A percentile compares a stretch with the other conserved stretches of the same genome.
Evolutionary conservation across 2,888 invertebrate genomes (phyloP).

Genomic region (Steromphala cineraria): DNA sequence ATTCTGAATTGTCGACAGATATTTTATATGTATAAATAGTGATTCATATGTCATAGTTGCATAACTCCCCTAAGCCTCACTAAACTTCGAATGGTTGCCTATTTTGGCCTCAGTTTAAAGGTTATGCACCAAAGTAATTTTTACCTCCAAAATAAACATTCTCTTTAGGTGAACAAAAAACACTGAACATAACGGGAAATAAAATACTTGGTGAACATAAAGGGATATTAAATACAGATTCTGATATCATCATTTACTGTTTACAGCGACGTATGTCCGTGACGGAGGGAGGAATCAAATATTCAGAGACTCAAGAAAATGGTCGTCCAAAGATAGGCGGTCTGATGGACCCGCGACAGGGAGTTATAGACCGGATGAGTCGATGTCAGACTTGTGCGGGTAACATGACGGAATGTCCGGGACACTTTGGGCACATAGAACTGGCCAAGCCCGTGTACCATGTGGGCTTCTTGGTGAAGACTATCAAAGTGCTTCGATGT

Average conservation of each 20-base stretch:
- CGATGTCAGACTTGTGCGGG: constrained; percentile 78
- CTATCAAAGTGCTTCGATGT: constrained; percentile 97
- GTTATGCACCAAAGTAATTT: too few species aligned
- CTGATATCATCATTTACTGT: constrained; percentile 62
- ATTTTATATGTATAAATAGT: too few species aligned
- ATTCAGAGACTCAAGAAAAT: constrained; percentile 98
- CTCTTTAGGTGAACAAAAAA: too few species aligned
- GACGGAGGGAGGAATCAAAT: constrained; percentile 93
- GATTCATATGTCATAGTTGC: too few species aligned
- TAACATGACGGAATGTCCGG: constrained; percentile 98
- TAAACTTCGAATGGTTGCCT: too few species aligned
- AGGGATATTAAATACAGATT: too few species aligned
- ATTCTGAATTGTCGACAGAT: too few species aligned
- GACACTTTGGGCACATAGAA: constrained; percentile 99
- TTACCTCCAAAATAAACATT: too few species aligned
- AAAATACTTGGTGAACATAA: too few species aligned
- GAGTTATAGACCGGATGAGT: constrained; percentile 94
- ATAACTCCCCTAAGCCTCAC: too few species aligned
- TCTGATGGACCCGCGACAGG: constrained; percentile 99
- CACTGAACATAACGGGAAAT: too few species aligned
- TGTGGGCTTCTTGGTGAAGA: constrained; percentile 97
- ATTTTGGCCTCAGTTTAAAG: too few species aligned
- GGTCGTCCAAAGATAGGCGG: constrained; percentile 98
- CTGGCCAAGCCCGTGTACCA: constrained; percentile 99
- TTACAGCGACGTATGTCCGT: constrained; percentile 96